phyloP scores from a whole-genome alignment of 2,113 vertebrate species.

The Heloderma charlesbogerti region DNA sequence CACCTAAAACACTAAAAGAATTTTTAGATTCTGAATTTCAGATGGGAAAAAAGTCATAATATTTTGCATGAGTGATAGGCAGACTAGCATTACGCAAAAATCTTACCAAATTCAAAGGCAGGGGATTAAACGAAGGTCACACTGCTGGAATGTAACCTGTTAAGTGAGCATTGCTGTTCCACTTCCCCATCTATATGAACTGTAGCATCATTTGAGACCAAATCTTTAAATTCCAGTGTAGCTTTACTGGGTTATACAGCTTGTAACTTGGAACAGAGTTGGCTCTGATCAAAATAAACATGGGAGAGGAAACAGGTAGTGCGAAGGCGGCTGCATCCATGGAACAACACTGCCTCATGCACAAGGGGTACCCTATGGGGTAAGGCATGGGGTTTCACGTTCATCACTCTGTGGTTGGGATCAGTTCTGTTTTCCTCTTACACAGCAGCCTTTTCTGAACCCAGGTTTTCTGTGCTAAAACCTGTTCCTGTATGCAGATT shows the following conservation, averaged over 20 bases:
- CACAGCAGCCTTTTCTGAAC: background rate
- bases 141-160: constrained; percentile 61
- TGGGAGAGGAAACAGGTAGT: background rate
- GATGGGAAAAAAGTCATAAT: constrained; percentile 20
- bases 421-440: background rate
- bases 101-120: constrained; percentile 50
- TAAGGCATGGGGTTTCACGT: background rate
- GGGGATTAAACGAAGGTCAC: constrained; percentile 1
- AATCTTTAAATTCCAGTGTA: constrained; percentile 28
- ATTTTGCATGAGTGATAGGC: constrained; percentile 49
- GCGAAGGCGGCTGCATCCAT: background rate
- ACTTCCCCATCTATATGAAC: constrained; percentile 56
- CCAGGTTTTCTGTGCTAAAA: background rate
- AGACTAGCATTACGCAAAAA: constrained; percentile 64
- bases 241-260: background rate
- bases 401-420: background rate
- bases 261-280: constrained; percentile 29
- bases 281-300: background rate
- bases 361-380: background rate
- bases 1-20: constrained; percentile 81
- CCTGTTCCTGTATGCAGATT: background rate
- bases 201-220: constrained; percentile 37
- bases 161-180: constrained; percentile 67
- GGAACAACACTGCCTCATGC: background rate
- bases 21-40: constrained; percentile 73